Base-by-base conservation (phyloP, 2,797 vertebrate genomes). In the Acomys russatus region DNA sequence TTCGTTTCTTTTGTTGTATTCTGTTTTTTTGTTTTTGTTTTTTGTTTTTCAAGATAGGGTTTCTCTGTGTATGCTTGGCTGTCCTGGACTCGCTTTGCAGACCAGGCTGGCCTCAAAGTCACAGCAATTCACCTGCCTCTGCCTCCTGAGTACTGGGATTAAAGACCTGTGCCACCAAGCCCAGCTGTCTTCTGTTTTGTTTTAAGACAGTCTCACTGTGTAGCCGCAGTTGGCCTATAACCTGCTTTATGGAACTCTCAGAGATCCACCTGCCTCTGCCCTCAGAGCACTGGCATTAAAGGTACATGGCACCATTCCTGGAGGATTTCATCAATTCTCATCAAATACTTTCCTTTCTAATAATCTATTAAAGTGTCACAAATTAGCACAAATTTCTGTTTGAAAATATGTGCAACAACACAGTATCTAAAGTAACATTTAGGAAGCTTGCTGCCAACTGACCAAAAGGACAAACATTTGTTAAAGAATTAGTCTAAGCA, bases 381-480 rank as follows among this genome's bases (percentile, higher is more conserved):
- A 95, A 95, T 85, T 33, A 88, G 80, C 38, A 93, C 3, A n/a
- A n/a, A 94, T 80, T 90, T 92, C 73, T 44, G 84, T 93, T 92
- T 91, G 56, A 33, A 92, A 88, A 92, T 66, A 88, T 11, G 78
- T 59, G 84, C 70, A 68, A 79, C 49, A n/a, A 76, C 71, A 51
- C 51, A 61, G 68, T 93, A 86, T 78, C 56, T 73, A 25, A 85
- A 96, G 90, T 80, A 91, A 89, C 35, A 92, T 90, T 49, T 73
- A 71, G 59, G 94, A 97, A 94, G 59, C 73, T 59, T 87, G 35
- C 71, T 95, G 12, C 44, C 38, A 97, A 90, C n/a, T 86, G 68
- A 89, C 49, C 44, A 96, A 96, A 93, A 80, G 66, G 68, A 94
- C 38, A 88, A 91, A 61, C 77, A 95, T 74, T 94, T 96, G 66